Conservation (phyloP, 2,888 invertebrate genomes). For the Harpalus rufipes region DNA sequence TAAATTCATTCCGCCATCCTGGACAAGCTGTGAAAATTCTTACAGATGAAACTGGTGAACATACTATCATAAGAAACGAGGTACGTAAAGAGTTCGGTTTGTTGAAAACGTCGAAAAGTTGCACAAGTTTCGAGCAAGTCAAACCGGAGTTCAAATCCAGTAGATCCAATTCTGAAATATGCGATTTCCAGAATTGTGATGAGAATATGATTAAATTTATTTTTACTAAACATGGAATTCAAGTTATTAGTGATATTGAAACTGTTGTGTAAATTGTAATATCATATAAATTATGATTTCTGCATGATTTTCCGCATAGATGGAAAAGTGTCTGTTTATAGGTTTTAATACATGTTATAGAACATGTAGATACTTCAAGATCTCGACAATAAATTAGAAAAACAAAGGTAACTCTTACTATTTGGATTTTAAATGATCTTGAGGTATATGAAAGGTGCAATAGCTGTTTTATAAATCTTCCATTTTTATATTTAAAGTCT, state of each 20-base stretch:
- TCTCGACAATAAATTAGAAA: constrained; percentile 44
- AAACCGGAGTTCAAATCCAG: constrained; percentile 70
- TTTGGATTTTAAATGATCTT: constrained; percentile 16
- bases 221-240: constrained; percentile 87
- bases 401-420: not conserved
- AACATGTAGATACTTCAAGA: constrained; percentile 31
- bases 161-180: constrained; percentile 76
- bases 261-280: constrained; percentile 80
- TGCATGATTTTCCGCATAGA: constrained; percentile 43
- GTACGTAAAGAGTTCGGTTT: constrained; percentile 71
- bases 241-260: constrained; percentile 89
- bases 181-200: constrained; percentile 78
- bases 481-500: constrained; percentile 42
- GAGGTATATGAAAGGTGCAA: constrained; percentile 23
- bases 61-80: constrained; percentile 74
- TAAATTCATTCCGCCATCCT: constrained; percentile 78
- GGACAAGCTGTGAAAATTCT: constrained; percentile 88
- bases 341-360: constrained; percentile 1
- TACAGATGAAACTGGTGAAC: constrained; percentile 78
- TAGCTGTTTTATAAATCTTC: constrained; percentile 32
- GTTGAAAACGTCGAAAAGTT: constrained; percentile 76
- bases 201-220: constrained; percentile 83
- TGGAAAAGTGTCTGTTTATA: constrained; percentile 24
- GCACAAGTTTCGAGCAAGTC: constrained; percentile 73
- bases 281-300: constrained; percentile 16